Evolutionary conservation across 2,888 invertebrate species (phyloP).

Genomic region (Lobophora halterata): DNA sequence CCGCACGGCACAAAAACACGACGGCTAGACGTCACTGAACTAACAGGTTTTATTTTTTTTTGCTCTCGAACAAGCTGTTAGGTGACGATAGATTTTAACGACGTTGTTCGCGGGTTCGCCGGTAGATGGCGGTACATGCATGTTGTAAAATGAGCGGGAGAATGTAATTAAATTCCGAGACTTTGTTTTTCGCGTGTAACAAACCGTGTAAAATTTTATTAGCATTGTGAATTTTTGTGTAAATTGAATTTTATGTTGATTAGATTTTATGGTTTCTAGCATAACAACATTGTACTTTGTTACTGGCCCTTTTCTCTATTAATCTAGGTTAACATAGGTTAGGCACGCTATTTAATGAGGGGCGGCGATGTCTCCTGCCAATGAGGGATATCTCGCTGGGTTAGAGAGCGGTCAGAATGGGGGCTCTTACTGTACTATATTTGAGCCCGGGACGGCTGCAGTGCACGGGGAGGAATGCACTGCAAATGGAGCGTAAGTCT

Average conservation of each 20-base stretch:
- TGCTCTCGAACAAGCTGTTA: constrained; percentile 40
- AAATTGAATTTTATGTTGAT: constrained; percentile 55
- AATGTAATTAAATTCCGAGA: constrained; percentile 26
- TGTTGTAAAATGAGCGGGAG: constrained; percentile 13
- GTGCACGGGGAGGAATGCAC: too few relatives aligned
- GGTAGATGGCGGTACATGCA: constrained; percentile 51
- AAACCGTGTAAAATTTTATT: constrained; percentile 56
- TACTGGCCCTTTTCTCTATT: too few relatives aligned
- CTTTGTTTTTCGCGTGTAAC: constrained; percentile 44
- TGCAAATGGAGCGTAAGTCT: too few relatives aligned
- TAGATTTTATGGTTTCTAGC: constrained; percentile 45
- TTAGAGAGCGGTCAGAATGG: too few relatives aligned
- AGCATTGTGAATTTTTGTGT: constrained; percentile 44
- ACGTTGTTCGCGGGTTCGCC: constrained; percentile 36
- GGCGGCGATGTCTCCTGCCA: too few relatives aligned
- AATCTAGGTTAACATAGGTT: too few relatives aligned
- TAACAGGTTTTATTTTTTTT: constrained; percentile 70
- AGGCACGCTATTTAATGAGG: too few relatives aligned
- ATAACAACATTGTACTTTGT: constrained; percentile 20
- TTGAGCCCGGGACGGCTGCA: too few relatives aligned
- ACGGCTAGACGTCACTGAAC: constrained; percentile 61
- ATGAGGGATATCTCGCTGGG: too few relatives aligned
- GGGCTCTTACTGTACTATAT: too few relatives aligned
- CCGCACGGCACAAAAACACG: constrained; percentile 66
- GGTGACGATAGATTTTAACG: constrained; percentile 53